These are phyloP conservation scores for Apogon talboti DNA, from an alignment of 2,797 vertebrate genomes.

Conservation along the genomic window DNA sequence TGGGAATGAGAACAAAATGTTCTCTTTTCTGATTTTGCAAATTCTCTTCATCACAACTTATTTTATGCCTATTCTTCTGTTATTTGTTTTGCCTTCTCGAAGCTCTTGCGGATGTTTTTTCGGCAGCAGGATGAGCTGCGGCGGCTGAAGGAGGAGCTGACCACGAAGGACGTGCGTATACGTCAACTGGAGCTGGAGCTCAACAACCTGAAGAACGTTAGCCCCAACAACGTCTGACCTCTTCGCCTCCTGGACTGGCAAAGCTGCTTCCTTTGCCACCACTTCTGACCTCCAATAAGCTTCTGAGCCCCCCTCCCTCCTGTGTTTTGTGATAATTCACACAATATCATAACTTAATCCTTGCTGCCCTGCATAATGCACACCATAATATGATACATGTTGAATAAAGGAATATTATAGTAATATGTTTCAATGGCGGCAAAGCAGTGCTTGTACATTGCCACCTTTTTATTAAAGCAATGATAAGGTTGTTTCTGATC, in stretches of 20 bases:
- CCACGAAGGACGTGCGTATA: conserved; percentile 92
- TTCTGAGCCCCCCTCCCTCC: conserved; percentile 58
- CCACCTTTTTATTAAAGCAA: conserved; percentile 33
- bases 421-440: conserved; percentile 28
- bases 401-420: conserved; percentile 44
- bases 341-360: conserved; percentile 46
- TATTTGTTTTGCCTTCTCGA: conserved; percentile 12
- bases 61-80: background rate
- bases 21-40: background rate
- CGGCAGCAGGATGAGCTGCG: conserved; percentile 97
- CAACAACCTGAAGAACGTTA: conserved; percentile 94
- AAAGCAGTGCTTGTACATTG: conserved; percentile 34
- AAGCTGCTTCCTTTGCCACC: conserved; percentile 60
- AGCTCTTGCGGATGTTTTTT: conserved; percentile 99
- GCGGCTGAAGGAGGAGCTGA: conserved; percentile 92
- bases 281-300: conserved; percentile 64
- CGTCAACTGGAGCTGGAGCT: conserved; percentile 97
- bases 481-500: background rate
- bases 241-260: conserved; percentile 64
- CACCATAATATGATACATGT: conserved; percentile 39
- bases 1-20: background rate
- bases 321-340: conserved; percentile 55
- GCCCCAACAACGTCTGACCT: conserved; percentile 92
- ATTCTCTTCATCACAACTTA: background rate
- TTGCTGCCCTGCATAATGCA: conserved; percentile 43